Percentiles rank a stretch among this genome's conserved stretches.
Conservation (phyloP, 2,113 vertebrate genomes). For the Siniperca knerii region DNA sequence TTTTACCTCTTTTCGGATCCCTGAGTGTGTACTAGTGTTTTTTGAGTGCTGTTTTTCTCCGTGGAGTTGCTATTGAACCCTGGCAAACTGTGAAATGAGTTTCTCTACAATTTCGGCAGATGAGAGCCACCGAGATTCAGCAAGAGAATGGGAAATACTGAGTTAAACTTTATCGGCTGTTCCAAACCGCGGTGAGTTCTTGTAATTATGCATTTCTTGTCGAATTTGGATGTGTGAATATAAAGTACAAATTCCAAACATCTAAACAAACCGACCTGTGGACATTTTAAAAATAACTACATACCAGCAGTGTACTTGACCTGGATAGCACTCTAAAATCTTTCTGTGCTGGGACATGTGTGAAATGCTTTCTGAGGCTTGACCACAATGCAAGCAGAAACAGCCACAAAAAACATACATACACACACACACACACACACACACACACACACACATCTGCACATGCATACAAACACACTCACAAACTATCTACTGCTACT, state of each 20-base stretch:
- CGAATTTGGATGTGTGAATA: not conserved
- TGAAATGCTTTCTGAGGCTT: conserved; percentile 10
- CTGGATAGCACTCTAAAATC: conserved; percentile 20
- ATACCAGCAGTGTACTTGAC: not conserved
- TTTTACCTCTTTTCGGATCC: conserved; percentile 40
- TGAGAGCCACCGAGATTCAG: conserved; percentile 44
- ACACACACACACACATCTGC: conserved; percentile 16
- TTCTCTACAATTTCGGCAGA: conserved; percentile 28
- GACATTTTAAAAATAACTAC: not conserved
- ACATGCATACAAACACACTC: conserved; percentile 12
- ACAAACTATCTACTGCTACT: not conserved
- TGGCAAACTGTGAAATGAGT: conserved; percentile 71
- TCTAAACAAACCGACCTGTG: conserved; percentile 1
- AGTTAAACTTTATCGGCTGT: conserved; percentile 76
- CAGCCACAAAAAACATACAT: not conserved
- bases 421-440: not conserved
- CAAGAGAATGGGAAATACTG: conserved; percentile 75
- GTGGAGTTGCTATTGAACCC: conserved; percentile 47
- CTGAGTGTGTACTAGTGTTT: conserved; percentile 16
- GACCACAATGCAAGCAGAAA: conserved; percentile 13
- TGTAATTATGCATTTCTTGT: not conserved
- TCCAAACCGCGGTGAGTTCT: conserved; percentile 81
- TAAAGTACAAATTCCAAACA: not conserved
- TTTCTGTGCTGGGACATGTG: conserved; percentile 45
- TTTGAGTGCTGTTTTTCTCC: conserved; percentile 21